These are phyloP conservation scores for Erebia ligea DNA, from an alignment of 2,888 invertebrate species.

Conservation along the genomic window DNA sequence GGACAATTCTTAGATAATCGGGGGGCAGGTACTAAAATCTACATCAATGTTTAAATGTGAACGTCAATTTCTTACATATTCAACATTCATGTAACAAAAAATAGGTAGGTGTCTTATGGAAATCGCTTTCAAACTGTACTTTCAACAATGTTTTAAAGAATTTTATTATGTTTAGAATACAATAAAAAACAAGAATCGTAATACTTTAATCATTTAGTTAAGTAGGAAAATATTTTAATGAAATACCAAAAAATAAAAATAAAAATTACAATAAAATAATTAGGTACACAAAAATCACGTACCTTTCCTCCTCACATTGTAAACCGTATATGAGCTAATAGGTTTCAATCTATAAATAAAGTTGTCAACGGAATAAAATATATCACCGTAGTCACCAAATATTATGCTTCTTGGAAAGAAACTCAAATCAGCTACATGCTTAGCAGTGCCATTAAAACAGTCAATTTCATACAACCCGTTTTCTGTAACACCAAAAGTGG, in stretches of 20 bases:
- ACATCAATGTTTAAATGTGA: too few relatives aligned
- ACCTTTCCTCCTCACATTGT: conserved; percentile 55
- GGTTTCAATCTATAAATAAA: conserved; percentile 67
- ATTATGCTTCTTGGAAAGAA: conserved; percentile 65
- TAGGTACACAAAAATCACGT: conserved; percentile 1
- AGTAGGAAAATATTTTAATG: conserved; percentile 1
- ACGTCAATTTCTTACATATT: too few relatives aligned
- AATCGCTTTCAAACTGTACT: too few relatives aligned
- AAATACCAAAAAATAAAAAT: not conserved
- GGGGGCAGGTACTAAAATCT: too few relatives aligned
- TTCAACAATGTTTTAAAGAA: not conserved
- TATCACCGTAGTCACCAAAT: conserved; percentile 73
- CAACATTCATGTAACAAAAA: too few relatives aligned
- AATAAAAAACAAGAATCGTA: conserved; percentile 10
- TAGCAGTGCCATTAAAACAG: conserved; percentile 68
- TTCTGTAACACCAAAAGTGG: conserved; percentile 61
- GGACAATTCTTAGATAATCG: too few relatives aligned
- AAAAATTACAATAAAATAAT: not conserved
- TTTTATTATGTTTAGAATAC: not conserved
- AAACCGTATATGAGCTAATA: conserved; percentile 64
- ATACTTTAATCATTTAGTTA: conserved; percentile 1
- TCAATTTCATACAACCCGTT: conserved; percentile 63
- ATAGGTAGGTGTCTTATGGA: too few relatives aligned
- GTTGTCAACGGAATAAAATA: conserved; percentile 64
- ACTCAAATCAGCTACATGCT: conserved; percentile 55